Evolutionary conservation across 1,140 invertebrate genomes (phyloP).

Genomic region (Leptinotarsa texana): DNA sequence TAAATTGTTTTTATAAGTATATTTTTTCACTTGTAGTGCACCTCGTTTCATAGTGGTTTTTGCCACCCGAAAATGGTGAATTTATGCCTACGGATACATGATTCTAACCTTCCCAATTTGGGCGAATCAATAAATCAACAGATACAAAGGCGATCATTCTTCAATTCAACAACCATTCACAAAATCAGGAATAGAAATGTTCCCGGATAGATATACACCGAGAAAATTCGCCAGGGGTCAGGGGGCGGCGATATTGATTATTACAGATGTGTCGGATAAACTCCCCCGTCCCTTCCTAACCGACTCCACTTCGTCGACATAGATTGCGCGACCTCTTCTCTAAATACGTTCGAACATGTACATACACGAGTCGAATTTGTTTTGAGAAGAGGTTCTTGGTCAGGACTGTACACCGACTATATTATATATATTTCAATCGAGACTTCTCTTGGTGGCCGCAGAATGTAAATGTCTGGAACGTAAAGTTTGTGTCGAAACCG

Average conservation of each 20-base stretch:
- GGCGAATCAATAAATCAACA: too few species aligned
- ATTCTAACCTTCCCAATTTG: too few species aligned
- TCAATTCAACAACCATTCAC: too few species aligned
- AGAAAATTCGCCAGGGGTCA: background rate
- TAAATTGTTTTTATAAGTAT: too few species aligned
- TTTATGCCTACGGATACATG: too few species aligned
- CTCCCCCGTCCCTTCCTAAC: background rate
- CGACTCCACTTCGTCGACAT: background rate
- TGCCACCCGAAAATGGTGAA: too few species aligned
- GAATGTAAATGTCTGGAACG: slow-evolving; percentile 5
- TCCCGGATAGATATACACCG: background rate
- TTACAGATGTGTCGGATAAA: slow-evolving; percentile 19
- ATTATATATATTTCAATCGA: background rate
- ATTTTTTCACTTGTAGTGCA: too few species aligned
- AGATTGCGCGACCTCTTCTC: slow-evolving; percentile 10
- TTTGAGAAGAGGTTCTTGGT: slow-evolving; percentile 4
- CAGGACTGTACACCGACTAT: background rate
- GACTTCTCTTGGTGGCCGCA: background rate
- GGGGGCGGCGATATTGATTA: slow-evolving; percentile 1
- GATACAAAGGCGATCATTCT: too few species aligned
- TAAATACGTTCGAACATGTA: slow-evolving; percentile 15
- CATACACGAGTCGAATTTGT: slow-evolving; percentile 5
- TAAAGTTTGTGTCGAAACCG: background rate
- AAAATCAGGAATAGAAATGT: too few species aligned
- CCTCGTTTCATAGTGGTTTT: too few species aligned